Conservation (phyloP, 2,797 vertebrate species). For the Crocodylus rhombifer region DNA sequence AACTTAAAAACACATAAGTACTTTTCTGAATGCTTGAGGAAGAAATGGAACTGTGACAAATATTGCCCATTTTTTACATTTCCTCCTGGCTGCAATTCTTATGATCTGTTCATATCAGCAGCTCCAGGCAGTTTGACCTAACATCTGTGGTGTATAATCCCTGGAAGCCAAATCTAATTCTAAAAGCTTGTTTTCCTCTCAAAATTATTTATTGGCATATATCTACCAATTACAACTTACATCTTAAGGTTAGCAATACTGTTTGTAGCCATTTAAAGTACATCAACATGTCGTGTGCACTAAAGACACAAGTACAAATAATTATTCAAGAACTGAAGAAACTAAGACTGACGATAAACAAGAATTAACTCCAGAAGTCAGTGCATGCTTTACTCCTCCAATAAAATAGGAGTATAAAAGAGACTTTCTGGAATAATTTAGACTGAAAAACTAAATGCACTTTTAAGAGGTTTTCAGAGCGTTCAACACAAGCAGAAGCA, state of each 20-base stretch:
- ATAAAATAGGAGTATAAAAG: background rate
- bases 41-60: background rate
- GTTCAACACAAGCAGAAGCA: background rate
- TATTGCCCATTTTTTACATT: background rate
- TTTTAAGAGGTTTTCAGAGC: background rate
- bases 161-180: background rate
- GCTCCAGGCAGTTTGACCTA: background rate
- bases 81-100: background rate
- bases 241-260: background rate
- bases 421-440: background rate
- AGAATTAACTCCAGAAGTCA: background rate
- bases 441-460: background rate
- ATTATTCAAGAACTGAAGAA: background rate
- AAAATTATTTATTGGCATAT: background rate
- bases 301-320: background rate
- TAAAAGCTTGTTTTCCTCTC: background rate
- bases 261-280: background rate
- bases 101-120: background rate
- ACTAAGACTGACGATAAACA: background rate
- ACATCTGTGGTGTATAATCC: background rate
- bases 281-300: accelerated
- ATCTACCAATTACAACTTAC: background rate
- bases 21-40: background rate
- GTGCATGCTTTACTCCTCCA: background rate
- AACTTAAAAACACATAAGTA: background rate